phyloP scores from a whole-genome alignment of 2,113 vertebrate species.

The Oceanites oceanicus region DNA sequence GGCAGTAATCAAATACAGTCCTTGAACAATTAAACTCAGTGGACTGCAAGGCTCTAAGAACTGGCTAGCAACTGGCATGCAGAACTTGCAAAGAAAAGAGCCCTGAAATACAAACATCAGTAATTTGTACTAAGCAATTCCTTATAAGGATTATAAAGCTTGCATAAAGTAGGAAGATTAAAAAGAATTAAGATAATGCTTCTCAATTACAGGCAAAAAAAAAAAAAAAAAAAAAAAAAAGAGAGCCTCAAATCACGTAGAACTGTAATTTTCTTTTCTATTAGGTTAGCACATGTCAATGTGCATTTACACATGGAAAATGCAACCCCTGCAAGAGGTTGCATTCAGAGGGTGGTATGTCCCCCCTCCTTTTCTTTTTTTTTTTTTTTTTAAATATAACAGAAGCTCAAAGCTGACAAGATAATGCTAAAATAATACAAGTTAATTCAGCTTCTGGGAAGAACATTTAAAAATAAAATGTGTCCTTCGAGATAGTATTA shows the following conservation, averaged over 20 bases:
- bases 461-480: background rate
- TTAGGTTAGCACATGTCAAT: background rate
- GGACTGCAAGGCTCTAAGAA: background rate
- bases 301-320: background rate
- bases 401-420: background rate
- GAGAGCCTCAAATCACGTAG: background rate
- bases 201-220: background rate
- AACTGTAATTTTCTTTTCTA: background rate
- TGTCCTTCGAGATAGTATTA: background rate
- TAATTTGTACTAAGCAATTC: background rate
- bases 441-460: background rate
- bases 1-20: background rate
- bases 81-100: background rate
- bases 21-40: background rate
- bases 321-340: background rate
- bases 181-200: background rate
- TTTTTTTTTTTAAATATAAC: background rate
- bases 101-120: background rate
- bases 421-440: background rate
- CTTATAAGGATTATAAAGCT: background rate
- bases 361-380: fast-evolving
- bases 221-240: background rate
- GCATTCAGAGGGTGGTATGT: background rate
- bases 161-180: background rate
- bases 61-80: background rate